Percentiles rank a stretch among this genome's conserved stretches.
phyloP scores from a whole-genome alignment of 1,140 invertebrate species.

The Leucophenga varia region DNA sequence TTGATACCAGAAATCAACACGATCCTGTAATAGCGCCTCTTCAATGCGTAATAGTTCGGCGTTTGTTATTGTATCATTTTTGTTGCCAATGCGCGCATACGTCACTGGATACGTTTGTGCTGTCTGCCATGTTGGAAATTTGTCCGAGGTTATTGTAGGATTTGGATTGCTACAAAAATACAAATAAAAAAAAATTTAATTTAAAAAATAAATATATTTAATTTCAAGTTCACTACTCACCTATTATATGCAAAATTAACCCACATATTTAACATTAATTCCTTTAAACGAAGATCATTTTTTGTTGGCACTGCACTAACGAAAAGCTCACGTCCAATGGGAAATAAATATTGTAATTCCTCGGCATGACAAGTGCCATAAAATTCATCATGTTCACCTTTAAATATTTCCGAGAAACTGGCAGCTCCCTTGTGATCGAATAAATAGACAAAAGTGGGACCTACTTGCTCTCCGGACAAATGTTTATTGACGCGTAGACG shows the following conservation, averaged over 20 bases:
- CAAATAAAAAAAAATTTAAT: background rate
- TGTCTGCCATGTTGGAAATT: constrained; percentile 57
- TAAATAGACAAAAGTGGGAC: constrained; percentile 67
- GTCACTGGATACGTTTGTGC: constrained; percentile 52
- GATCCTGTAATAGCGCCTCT: constrained; percentile 31
- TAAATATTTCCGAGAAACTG: constrained; percentile 70
- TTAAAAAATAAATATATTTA: background rate
- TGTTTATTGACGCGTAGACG: constrained; percentile 56
- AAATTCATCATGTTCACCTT: constrained; percentile 61
- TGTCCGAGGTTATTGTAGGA: constrained; percentile 39
- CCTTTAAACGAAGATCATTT: constrained; percentile 58
- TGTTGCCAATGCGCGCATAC: constrained; percentile 56
- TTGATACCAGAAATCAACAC: constrained; percentile 39
- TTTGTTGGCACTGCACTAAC: constrained; percentile 55
- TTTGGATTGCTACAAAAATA: constrained; percentile 58
- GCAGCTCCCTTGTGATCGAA: constrained; percentile 66
- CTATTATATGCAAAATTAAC: constrained; percentile 69
- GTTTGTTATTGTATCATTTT: constrained; percentile 23
- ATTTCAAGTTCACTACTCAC: constrained; percentile 55
- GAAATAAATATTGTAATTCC: constrained; percentile 73
- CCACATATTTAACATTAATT: constrained; percentile 67
- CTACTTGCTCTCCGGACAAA: constrained; percentile 49
- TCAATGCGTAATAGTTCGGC: constrained; percentile 26
- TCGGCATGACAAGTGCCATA: constrained; percentile 75
- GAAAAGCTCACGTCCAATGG: constrained; percentile 63